These are phyloP conservation scores for Lasius fuliginosus DNA, from an alignment of 2,888 invertebrate genomes.

Conservation along the genomic window DNA sequence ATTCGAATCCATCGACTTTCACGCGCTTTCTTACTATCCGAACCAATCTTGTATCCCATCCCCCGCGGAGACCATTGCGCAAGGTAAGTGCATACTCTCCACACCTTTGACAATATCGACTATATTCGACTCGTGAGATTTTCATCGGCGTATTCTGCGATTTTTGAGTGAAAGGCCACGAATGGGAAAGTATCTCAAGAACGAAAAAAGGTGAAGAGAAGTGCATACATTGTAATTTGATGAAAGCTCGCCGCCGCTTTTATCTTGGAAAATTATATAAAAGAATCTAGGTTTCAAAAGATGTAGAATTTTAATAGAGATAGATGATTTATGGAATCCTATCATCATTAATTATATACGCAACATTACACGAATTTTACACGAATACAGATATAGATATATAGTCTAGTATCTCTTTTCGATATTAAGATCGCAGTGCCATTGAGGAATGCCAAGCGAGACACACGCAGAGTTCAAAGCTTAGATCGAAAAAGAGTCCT, in stretches of 20 bases:
- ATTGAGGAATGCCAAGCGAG: conserved; percentile 52
- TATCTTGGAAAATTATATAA: not conserved
- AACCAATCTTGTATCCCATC: conserved; percentile 13
- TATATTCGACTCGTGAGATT: conserved; percentile 59
- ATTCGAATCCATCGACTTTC: conserved; percentile 63
- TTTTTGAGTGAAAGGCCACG: conserved; percentile 6
- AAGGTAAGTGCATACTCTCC: conserved; percentile 31
- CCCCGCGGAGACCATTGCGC: conserved; percentile 11
- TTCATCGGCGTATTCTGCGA: conserved; percentile 56
- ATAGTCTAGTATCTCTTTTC: not conserved
- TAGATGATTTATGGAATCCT: not conserved
- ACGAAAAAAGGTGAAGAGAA: not conserved
- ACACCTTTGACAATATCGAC: conserved; percentile 66
- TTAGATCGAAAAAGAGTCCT: conserved; percentile 70
- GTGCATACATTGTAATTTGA: not conserved
- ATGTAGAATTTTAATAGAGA: not conserved
- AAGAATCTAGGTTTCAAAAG: not conserved
- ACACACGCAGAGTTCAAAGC: conserved; percentile 59
- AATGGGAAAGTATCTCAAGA: conserved; percentile 4
- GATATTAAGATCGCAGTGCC: conserved; percentile 16
- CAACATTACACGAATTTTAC: not conserved
- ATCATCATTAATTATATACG: not conserved
- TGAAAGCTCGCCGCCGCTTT: not conserved
- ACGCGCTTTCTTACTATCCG: conserved; percentile 43
- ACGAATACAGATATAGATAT: not conserved